Base-by-base conservation (phyloP, 1,140 invertebrate genomes). In the Dendroctonus ponderosae region DNA sequence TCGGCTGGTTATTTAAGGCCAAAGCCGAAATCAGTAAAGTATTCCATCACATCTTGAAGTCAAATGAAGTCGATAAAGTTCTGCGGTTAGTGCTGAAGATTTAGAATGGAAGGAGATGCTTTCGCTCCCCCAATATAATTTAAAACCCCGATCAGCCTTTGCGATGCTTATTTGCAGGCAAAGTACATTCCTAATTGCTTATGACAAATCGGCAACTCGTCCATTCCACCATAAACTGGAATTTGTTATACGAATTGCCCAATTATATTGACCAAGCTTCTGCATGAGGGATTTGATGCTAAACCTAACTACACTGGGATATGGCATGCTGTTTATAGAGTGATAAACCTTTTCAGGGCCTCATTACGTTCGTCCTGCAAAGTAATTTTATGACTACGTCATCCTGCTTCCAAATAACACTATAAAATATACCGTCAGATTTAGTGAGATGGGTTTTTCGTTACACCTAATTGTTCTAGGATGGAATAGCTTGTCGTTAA, bases 321-420 rank as follows among this genome's bases (percentile, higher is more conserved):
- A 67, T 59, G 68, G 44, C 57, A 44, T 67, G 51, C 68, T 73
- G 68, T 73, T 74, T 74, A 73, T 74, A 63, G 71, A 70, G 70
- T 73, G 71, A 73, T 74, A 74, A 74, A 74, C 61, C 66, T 72
- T 68, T 69, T 70, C 71, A 67, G 54, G 62, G 68, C 60, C 73
- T 73, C 71, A 73, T 73, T 74, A 74, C 68, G 61, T 67, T 70
- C 63, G 50, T 26, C 60, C 64, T 67, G 68, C 66, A 62, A 72
- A 70, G 68, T 72, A 66, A 69, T 61, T 73, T 72, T 72, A 72
- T 62, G 70, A 70, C 43, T 54, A 14, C n/a, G 43, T 37, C 39
- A 48, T 49, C 15, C 46, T 38, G 42, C 14, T 11, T 39, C 38
- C 50, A n/a, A 67, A 37, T 43, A 67, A 61, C 44, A 54, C 49